Conservation (phyloP, 2,113 vertebrate species). For the Epinephelus moara region DNA sequence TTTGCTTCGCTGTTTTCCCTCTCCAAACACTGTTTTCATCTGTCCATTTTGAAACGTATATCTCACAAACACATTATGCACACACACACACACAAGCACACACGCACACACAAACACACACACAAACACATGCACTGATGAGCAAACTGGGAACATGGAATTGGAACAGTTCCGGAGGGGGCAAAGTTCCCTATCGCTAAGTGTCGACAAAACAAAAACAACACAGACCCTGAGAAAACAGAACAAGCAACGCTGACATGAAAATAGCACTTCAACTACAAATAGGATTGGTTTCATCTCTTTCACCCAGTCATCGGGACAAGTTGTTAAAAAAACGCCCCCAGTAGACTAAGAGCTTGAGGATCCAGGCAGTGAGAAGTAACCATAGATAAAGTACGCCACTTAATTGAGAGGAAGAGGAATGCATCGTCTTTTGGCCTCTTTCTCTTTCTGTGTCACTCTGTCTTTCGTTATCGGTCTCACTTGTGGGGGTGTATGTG, state of each 20-base stretch:
- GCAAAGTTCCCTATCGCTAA: conserved; percentile 56
- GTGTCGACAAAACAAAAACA: conserved; percentile 68
- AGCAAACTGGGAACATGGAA: conserved; percentile 55
- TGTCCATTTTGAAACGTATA: conserved; percentile 31
- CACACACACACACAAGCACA: neutral
- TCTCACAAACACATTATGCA: conserved; percentile 7
- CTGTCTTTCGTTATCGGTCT: conserved; percentile 39
- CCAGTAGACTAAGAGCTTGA: conserved; percentile 41
- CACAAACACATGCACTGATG: conserved; percentile 23
- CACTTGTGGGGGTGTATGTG: conserved; percentile 42
- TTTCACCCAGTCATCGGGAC: conserved; percentile 45
- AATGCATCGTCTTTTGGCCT: conserved; percentile 47
- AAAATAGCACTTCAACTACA: conserved; percentile 55
- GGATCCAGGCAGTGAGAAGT: conserved; percentile 40
- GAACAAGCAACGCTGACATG: conserved; percentile 43
- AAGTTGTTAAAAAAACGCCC: conserved; percentile 43
- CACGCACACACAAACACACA: neutral
- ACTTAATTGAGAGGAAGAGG: conserved; percentile 60
- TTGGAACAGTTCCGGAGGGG: conserved; percentile 67
- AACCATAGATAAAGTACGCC: conserved; percentile 52
- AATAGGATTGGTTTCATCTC: conserved; percentile 51
- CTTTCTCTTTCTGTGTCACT: conserved; percentile 33
- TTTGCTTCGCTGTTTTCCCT: conserved; percentile 7
- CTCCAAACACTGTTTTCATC: conserved; percentile 9
- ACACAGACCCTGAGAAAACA: conserved; percentile 50